These are phyloP conservation scores for Prosopocoilus inquinatus DNA, from an alignment of 2,888 invertebrate genomes.

Conservation along the genomic window DNA sequence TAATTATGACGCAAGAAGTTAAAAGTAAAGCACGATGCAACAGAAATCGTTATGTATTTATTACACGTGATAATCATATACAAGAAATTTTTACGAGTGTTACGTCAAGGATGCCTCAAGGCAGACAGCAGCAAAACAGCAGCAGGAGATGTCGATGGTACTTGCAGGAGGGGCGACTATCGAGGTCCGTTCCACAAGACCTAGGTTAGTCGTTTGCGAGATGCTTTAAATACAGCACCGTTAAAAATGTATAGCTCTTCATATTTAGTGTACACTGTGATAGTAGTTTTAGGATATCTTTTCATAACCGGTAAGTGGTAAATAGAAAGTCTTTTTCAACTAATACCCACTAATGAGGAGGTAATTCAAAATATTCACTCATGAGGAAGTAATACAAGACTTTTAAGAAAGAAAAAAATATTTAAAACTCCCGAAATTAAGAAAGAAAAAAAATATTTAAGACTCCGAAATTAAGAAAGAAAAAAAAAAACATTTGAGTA, in stretches of 20 bases:
- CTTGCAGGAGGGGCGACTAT: conserved; percentile 3
- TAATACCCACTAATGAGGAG: too few relatives aligned
- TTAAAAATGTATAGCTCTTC: conserved; percentile 28
- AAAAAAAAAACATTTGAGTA: too few relatives aligned
- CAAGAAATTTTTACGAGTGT: background rate
- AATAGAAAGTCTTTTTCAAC: too few relatives aligned
- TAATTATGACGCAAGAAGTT: too few relatives aligned
- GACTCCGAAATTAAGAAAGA: too few relatives aligned
- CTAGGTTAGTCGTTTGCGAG: conserved; percentile 34
- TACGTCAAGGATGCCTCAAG: background rate
- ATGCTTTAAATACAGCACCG: conserved; percentile 35
- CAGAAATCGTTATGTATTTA: too few relatives aligned
- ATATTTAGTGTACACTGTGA: conserved; percentile 41
- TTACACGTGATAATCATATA: background rate
- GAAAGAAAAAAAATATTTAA: too few relatives aligned
- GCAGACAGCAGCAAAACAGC: background rate
- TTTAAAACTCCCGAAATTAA: too few relatives aligned
- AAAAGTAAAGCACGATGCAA: too few relatives aligned
- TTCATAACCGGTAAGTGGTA: conserved; percentile 41
- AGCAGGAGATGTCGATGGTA: conserved; percentile 13
- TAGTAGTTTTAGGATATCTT: conserved; percentile 45
- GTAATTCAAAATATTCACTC: too few relatives aligned
- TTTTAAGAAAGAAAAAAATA: too few relatives aligned
- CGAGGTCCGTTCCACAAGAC: background rate
- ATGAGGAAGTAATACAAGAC: too few relatives aligned